Evolutionary conservation across 1,140 invertebrate species (phyloP).

Genomic region (Saccostrea cuccullata): DNA sequence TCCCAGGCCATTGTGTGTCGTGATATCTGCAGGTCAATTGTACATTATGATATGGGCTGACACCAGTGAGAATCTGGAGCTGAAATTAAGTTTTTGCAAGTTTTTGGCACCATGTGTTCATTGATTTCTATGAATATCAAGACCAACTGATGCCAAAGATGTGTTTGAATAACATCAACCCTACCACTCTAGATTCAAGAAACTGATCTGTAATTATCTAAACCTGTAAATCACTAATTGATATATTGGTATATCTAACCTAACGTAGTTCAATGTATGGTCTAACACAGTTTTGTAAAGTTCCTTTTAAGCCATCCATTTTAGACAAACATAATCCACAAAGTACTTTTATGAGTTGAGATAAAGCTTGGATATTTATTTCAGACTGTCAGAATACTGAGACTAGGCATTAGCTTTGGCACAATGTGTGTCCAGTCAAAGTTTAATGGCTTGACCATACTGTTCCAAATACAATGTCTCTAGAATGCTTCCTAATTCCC

Average conservation of each 20-base stretch:
- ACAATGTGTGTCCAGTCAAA: background rate
- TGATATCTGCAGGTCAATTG: background rate
- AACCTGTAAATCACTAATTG: no score
- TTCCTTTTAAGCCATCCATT: no score
- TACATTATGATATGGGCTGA: background rate
- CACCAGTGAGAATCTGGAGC: background rate
- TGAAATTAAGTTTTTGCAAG: background rate
- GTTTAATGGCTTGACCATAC: background rate
- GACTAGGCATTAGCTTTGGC: background rate
- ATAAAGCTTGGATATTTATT: no score
- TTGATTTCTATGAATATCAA: background rate
- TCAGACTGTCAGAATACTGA: no score
- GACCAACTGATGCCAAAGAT: background rate
- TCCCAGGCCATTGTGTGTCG: background rate
- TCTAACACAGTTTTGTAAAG: no score
- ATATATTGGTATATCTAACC: no score
- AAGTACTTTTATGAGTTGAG: no score
- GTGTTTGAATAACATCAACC: background rate
- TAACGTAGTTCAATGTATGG: no score
- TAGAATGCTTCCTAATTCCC: background rate
- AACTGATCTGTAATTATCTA: no score
- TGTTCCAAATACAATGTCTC: background rate
- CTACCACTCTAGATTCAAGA: no score
- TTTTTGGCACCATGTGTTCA: background rate
- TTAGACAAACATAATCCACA: no score